Evolutionary conservation across 2,113 vertebrate genomes (phyloP), one percentile per base, ranked within the genome.

Genomic region (Nansenia antarctica): DNA sequence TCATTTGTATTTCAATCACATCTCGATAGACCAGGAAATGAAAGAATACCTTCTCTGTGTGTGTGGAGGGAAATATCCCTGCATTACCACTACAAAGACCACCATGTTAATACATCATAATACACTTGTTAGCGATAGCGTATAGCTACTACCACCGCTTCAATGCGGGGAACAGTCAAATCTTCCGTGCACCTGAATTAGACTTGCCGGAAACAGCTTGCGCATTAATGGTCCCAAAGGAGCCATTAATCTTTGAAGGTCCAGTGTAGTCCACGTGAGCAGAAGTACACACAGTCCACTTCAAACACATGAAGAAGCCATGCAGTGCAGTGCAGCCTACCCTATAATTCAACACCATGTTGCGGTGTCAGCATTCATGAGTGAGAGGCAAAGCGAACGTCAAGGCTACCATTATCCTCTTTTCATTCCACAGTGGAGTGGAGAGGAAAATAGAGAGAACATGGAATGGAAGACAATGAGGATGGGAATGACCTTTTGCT

Each of bases 221-320:
- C 58, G 55, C 14, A 76, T 88, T 92, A 92, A 92, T 91, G 89
- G 82, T 86, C 70, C 69, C 63, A 77, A 86, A 85, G 73, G 54
- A 90, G 80, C 87, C 89, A 92, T 92, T 90, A 88, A 90, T 79
- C 83, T 80, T 84, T 89, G 82, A 89, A 91, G 89, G 83, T 87
- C 65, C 80, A 42, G 82, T 35, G 66, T 83, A 90, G 90, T 76
- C 89, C 2, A 77, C 81, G 77, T 30, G 70, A 84, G 80, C 87
- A 85, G 86, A 77, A 86, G 88, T 88, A 86, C 74, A 86, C 74
- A 37, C 76, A 3, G 78, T 77, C 80, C 86, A 82, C 87, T 91
- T 93, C 89, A 90, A 78, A 81, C 30, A 42, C 55, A 27, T 62
- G 62, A 72, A 55, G 68, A 86, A 73, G 81, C 81, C 88, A 80